Conservation (phyloP, 2,888 invertebrate genomes). For the Stenolophus ochropezus region DNA sequence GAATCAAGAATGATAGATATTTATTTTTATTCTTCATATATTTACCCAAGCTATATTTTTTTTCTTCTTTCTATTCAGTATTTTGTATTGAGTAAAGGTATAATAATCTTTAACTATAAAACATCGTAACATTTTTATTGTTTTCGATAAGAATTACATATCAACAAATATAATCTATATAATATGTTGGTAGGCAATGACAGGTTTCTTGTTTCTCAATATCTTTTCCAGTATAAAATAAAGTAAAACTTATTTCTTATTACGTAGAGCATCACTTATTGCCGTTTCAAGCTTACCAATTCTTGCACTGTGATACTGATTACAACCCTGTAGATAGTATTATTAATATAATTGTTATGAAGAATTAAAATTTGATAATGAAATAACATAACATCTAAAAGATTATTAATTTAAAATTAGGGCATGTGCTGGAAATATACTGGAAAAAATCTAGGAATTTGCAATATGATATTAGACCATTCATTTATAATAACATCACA, state of each 20-base stretch:
- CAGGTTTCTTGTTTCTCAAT: slow-evolving; percentile 17
- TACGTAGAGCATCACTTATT: not conserved
- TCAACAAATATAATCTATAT: slow-evolving; percentile 57
- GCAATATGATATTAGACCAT: slow-evolving; percentile 52
- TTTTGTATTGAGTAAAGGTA: not conserved
- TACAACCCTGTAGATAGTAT: not conserved
- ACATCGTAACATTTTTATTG: slow-evolving; percentile 51
- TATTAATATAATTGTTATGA: no score
- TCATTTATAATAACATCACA: slow-evolving; percentile 57
- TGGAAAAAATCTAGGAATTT: slow-evolving; percentile 34
- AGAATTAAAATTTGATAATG: no score
- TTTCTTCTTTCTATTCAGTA: no score
- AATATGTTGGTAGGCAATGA: slow-evolving; percentile 50
- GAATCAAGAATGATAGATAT: no score
- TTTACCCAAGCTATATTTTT: no score
- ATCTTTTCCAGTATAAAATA: slow-evolving; percentile 30
- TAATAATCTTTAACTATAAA: slow-evolving; percentile 3
- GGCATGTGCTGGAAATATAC: not conserved
- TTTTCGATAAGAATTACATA: slow-evolving; percentile 51
- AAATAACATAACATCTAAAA: no score
- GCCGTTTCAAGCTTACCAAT: not conserved
- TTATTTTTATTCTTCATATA: no score
- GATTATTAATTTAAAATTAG: no score
- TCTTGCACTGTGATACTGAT: not conserved
- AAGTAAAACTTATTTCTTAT: not conserved